Evolutionary conservation across 2,888 invertebrate genomes (phyloP).

Genomic region (Blera fallax): DNA sequence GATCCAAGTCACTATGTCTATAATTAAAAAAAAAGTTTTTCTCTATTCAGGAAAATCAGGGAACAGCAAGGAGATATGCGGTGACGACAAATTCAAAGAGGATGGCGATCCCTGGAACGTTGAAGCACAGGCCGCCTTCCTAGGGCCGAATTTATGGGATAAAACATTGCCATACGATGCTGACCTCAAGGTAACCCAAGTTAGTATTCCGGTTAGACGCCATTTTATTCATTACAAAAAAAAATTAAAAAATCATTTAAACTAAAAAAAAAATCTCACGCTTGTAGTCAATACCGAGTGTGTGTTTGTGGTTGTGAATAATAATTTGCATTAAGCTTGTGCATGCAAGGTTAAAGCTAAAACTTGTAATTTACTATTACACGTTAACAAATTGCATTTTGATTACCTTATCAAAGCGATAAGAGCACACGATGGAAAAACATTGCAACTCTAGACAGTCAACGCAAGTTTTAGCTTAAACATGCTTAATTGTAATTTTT

Average conservation of each 20-base stretch:
- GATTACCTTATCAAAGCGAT: conserved; percentile 14
- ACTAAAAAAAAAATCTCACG: conserved; percentile 43
- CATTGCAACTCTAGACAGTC: conserved; percentile 44
- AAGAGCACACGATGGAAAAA: background rate
- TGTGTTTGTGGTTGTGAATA: conserved; percentile 8
- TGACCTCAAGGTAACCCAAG: conserved; percentile 95
- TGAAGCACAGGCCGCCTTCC: conserved; percentile 96
- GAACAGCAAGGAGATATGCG: conserved; percentile 82
- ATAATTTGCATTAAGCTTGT: conserved; percentile 17
- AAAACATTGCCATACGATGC: conserved; percentile 95
- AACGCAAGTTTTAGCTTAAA: conserved; percentile 48
- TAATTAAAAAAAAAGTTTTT: conserved; percentile 74
- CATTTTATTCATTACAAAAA: conserved; percentile 55
- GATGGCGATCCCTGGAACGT: conserved; percentile 93
- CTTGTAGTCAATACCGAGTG: conserved; percentile 43
- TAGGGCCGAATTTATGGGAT: conserved; percentile 98
- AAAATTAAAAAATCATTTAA: conserved; percentile 2
- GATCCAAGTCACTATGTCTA: conserved; percentile 68
- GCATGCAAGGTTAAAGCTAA: conserved; percentile 49
- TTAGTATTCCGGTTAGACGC: conserved; percentile 82
- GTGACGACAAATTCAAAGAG: conserved; percentile 87
- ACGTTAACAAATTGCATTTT: conserved; percentile 13
- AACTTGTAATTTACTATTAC: background rate
- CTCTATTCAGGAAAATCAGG: conserved; percentile 85
- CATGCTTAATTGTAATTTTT: conserved; percentile 26